Evolutionary conservation across 23 tunicate genomes (phyloP), one percentile per base, ranked within the genome.

Genomic region (Halocynthia aurantium): DNA sequence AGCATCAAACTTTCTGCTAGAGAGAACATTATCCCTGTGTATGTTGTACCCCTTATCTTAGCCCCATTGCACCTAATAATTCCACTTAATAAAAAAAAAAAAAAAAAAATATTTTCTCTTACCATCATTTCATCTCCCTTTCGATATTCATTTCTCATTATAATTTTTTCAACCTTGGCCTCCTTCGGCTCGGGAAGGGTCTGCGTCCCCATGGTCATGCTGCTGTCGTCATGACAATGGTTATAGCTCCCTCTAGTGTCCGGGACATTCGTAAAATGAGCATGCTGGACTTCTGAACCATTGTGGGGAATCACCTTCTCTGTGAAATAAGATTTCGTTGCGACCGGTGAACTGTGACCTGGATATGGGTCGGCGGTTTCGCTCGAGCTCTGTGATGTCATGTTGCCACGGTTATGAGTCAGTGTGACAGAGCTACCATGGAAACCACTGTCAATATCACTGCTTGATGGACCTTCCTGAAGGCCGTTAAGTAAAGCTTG

Each of bases 401-500:
- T 78, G 61, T 67, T 73, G 20, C 78, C 78, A 7, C 62, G 63
- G 50, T 53, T 53, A 8, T 53, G 56, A 15, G 82, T 60, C 12
- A 77, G 57, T 10, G 75, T 82, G 77, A 77, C 77, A 22, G 96
- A 83, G 53, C 96, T 89, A 7, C 88, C 96, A 18, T 89, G 89
- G 64, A 89, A 85, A 6, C 96, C 88, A 54, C 85, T 89, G 80
- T 89, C 96, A 8, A 89, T 77, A 82, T 89, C 96, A 73, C 96
- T 84, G 31, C 54, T 69, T 53, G 84, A 77, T 20, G 76, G 66
- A 7, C 78, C 58, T 50, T 75, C 70, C 31, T 73, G 81, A 9
- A 57, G 81, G 4, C 66, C 61, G 22, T 76, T 76, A 5, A 70
- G 53, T 22, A 66, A 53, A 55, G 52, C 84, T 50, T 60, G 87